phyloP scores from a whole-genome alignment of 2,888 invertebrate genomes.

The Tubulanus polymorphus region DNA sequence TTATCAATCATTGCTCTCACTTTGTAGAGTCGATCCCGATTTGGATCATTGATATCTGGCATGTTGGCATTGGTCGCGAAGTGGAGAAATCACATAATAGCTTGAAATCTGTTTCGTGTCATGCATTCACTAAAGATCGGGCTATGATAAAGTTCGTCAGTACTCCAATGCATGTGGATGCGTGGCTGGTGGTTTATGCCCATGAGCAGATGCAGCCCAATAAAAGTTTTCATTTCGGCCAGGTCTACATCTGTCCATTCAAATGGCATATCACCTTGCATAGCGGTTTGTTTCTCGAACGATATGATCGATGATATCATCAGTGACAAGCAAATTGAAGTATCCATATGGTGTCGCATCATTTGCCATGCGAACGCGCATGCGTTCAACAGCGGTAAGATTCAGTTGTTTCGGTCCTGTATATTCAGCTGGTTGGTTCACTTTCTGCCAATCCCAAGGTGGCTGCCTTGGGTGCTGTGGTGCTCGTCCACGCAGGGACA shows the following conservation, averaged over 20 bases:
- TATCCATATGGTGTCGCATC: background rate
- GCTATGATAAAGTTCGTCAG: background rate
- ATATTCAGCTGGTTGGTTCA: background rate
- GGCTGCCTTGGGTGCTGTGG: too few relatives aligned
- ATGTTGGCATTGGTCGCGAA: background rate
- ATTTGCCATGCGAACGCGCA: background rate
- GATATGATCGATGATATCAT: background rate
- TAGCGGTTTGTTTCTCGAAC: background rate
- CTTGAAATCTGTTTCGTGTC: background rate
- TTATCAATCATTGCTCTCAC: background rate
- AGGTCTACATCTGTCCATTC: background rate
- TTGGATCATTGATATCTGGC: background rate
- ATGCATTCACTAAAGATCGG: background rate
- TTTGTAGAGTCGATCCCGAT: background rate
- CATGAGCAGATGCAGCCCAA: background rate
- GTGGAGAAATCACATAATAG: background rate
- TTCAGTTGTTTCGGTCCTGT: background rate
- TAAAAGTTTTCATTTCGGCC: background rate
- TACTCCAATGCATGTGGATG: background rate
- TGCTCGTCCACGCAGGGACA: too few relatives aligned
- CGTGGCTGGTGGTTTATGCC: background rate
- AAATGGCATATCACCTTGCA: background rate
- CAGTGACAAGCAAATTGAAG: background rate
- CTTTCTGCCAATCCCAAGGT: too few relatives aligned
- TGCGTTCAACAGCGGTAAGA: background rate